A percentile compares a stretch with the other conserved stretches of the same genome.
Conservation (phyloP, 2,113 vertebrate species). For the Elephantulus edwardii region DNA sequence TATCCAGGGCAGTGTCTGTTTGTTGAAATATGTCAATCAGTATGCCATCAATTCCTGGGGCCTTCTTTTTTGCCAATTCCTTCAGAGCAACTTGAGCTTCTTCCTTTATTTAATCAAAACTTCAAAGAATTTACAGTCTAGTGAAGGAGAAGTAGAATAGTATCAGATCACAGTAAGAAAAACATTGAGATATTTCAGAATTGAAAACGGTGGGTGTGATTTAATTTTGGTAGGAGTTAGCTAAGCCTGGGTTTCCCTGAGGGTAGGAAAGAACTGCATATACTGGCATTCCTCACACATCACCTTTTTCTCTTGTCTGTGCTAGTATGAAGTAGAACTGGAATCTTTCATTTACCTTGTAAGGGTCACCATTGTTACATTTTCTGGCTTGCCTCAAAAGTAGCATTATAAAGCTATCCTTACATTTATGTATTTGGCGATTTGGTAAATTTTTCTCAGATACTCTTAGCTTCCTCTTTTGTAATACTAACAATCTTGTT, state of each 20-base stretch:
- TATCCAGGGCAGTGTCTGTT: too few species aligned
- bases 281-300: background rate
- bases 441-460: background rate
- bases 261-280: background rate
- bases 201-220: too few species aligned
- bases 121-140: background rate
- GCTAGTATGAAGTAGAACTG: background rate
- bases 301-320: background rate
- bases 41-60: background rate
- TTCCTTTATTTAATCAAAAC: too few species aligned
- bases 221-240: background rate
- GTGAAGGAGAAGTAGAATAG: background rate
- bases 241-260: background rate
- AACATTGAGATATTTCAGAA: too few species aligned
- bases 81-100: too few species aligned
- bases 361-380: background rate
- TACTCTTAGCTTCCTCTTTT: background rate
- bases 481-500: background rate
- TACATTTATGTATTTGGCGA: background rate
- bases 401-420: background rate
- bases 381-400: background rate
- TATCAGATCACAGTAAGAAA: background rate
- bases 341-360: background rate
- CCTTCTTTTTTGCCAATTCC: too few species aligned
- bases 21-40: too few species aligned